Conservation (phyloP, 2,797 vertebrate genomes). For the Squalus acanthias region DNA sequence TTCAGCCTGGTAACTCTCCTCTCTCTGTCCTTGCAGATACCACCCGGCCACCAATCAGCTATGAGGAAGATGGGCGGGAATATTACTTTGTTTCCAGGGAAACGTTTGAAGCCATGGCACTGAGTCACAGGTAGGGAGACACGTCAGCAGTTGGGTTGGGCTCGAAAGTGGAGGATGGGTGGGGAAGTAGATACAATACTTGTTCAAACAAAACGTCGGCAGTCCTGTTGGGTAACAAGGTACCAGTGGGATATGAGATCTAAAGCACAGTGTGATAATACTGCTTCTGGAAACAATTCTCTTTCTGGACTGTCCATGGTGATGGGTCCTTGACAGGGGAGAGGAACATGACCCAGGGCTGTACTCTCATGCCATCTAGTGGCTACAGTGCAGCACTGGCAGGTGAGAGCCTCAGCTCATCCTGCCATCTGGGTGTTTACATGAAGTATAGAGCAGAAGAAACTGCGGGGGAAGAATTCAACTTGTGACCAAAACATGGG, state of each 20-base stretch:
- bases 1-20: background rate
- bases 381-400: background rate
- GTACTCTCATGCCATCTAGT: background rate
- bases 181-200: background rate
- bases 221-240: background rate
- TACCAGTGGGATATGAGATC: background rate
- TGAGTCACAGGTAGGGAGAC: constrained; percentile 70
- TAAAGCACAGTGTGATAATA: background rate
- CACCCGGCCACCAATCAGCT: constrained; percentile 74
- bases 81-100: constrained; percentile 84
- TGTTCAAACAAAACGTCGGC: background rate
- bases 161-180: background rate
- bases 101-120: constrained; percentile 81
- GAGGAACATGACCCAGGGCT: background rate
- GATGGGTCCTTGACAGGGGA: background rate
- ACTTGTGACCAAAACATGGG: background rate
- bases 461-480: background rate
- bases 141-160: background rate
- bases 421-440: background rate
- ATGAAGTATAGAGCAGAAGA: background rate
- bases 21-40: constrained; percentile 66
- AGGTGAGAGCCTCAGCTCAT: background rate
- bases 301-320: background rate
- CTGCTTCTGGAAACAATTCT: background rate
- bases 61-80: constrained; percentile 82